Percentiles rank a stretch among this genome's conserved stretches.
These are phyloP conservation scores for Lethenteron camtschaticum DNA, from an alignment of 2,113 vertebrate species.

Conservation along the genomic window DNA sequence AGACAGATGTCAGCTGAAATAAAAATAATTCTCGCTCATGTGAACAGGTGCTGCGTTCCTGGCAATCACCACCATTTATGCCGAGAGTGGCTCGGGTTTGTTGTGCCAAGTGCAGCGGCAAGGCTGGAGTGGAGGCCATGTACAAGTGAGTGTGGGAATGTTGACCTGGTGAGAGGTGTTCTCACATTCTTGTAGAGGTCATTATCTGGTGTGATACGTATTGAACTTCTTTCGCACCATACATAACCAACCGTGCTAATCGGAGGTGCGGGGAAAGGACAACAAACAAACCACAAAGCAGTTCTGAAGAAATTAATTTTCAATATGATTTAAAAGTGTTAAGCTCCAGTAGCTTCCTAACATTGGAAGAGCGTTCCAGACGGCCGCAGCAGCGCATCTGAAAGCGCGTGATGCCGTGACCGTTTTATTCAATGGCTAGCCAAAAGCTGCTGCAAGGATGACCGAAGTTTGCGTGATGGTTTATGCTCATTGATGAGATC, in stretches of 20 bases:
- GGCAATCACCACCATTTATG: conserved; percentile 74
- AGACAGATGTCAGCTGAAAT: background rate
- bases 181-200: background rate
- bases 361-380: too few species aligned
- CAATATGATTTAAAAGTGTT: background rate
- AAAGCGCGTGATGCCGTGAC: too few species aligned
- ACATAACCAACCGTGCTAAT: background rate
- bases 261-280: background rate
- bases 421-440: too few species aligned
- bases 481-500: too few species aligned
- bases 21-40: conserved; percentile 10
- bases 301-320: background rate
- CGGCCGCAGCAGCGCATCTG: too few species aligned
- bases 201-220: background rate
- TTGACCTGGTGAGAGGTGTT: background rate
- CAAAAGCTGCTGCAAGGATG: too few species aligned
- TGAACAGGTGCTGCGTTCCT: conserved; percentile 58
- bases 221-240: background rate
- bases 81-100: conserved; percentile 74
- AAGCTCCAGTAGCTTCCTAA: too few species aligned
- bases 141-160: conserved; percentile 40
- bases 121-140: conserved; percentile 71
- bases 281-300: background rate
- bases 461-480: too few species aligned
- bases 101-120: conserved; percentile 66